Evolutionary conservation across 2,888 invertebrate genomes (phyloP).

Genomic region (Pheosia gnoma): DNA sequence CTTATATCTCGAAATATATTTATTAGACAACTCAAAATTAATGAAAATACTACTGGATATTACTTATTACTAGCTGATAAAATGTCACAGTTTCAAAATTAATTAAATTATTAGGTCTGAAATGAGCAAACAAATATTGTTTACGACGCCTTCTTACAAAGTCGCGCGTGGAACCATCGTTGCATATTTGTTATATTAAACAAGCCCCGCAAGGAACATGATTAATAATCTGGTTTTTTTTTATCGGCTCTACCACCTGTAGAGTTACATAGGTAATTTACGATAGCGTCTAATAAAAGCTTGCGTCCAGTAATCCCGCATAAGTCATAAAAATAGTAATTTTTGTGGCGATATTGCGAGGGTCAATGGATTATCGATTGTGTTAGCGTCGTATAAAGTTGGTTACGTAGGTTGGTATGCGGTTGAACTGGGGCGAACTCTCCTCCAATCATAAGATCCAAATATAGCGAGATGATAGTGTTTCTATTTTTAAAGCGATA

Average conservation of each 20-base stretch:
- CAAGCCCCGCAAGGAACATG: no score
- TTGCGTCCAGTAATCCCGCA: slow-evolving; percentile 3
- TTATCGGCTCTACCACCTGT: neutral
- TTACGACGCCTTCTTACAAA: no score
- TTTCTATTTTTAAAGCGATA: neutral
- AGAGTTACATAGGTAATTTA: neutral
- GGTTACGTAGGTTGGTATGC: neutral
- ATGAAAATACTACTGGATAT: no score
- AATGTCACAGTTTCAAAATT: no score
- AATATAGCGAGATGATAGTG: neutral
- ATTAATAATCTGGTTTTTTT: neutral
- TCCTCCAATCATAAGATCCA: slow-evolving; percentile 8
- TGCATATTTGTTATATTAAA: no score
- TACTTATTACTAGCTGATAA: no score
- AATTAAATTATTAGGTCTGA: no score
- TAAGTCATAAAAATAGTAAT: slow-evolving; percentile 18
- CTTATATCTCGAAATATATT: no score
- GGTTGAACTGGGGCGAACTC: slow-evolving; percentile 12
- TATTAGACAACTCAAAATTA: no score
- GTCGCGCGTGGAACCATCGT: no score
- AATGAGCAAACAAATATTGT: no score
- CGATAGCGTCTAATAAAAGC: neutral
- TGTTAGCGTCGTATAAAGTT: slow-evolving; percentile 43
- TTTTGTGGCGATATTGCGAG: slow-evolving; percentile 40
- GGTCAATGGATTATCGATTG: slow-evolving; percentile 64